These are phyloP conservation scores for Lepidurus arcticus DNA, from an alignment of 1,140 invertebrate species.

Conservation along the genomic window DNA sequence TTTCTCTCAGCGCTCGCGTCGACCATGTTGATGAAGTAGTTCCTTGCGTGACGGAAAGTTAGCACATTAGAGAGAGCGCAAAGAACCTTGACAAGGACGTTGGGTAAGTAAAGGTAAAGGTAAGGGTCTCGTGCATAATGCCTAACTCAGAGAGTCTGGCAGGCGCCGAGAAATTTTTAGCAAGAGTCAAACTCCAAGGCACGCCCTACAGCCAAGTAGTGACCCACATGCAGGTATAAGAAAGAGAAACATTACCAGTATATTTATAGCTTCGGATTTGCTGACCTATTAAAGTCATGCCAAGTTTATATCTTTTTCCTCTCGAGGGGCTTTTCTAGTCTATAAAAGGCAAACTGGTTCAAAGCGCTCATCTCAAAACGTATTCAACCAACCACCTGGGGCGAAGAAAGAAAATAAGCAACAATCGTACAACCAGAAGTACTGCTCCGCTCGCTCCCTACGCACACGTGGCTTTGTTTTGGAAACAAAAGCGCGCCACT, in stretches of 20 bases:
- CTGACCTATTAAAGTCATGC: too few relatives aligned
- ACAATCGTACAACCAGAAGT: neutral
- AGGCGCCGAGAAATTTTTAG: neutral
- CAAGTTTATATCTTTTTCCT: neutral
- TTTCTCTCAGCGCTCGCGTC: neutral
- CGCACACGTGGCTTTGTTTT: constrained; percentile 14
- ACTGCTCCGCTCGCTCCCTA: neutral
- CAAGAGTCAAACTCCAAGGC: neutral
- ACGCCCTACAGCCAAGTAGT: neutral
- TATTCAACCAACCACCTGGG: too few relatives aligned
- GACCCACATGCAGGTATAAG: neutral
- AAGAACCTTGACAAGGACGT: constrained; percentile 21
- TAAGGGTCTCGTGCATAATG: too few relatives aligned
- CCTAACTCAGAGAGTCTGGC: too few relatives aligned
- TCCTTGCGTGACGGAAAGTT: constrained; percentile 15
- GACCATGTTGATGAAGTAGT: neutral
- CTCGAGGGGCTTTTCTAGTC: neutral
- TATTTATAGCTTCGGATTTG: neutral
- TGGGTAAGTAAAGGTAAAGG: neutral
- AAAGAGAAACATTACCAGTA: neutral
- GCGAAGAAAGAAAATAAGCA: too few relatives aligned
- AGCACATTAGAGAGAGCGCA: constrained; percentile 9
- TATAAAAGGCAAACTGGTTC: neutral
- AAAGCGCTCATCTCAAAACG: neutral
- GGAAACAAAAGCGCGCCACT: constrained; percentile 16